Evolutionary conservation across 2,113 vertebrate genomes (phyloP).

Genomic region (Chlorodrepanis virens): DNA sequence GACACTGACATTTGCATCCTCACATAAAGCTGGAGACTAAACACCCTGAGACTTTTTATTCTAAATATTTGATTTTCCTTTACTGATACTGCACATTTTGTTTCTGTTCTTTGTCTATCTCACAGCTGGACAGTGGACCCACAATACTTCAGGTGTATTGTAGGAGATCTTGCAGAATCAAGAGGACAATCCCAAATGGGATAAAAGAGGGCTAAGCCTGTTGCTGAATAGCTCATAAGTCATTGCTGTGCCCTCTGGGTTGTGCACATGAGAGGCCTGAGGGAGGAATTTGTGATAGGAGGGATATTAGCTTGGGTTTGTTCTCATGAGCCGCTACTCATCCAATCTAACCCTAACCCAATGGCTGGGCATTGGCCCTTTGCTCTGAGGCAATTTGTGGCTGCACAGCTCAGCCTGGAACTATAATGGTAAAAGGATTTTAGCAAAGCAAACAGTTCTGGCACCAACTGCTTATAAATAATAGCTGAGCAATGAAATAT

Average conservation of each 20-base stretch:
- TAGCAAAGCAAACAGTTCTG: neutral
- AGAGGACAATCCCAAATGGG: neutral
- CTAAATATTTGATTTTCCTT: slow-evolving; percentile 47
- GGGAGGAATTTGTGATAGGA: neutral
- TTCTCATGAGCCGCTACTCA: neutral
- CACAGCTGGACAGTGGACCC: neutral
- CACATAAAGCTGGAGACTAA: neutral
- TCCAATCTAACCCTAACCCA: neutral
- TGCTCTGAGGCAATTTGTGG: neutral
- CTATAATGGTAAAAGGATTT: neutral
- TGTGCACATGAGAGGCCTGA: neutral
- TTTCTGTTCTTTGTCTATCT: slow-evolving; percentile 11
- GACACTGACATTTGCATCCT: neutral
- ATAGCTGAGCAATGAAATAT: neutral
- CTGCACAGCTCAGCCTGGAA: neutral
- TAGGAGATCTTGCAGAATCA: neutral
- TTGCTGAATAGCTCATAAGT: neutral
- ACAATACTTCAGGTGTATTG: neutral
- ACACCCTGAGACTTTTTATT: slow-evolving; percentile 36
- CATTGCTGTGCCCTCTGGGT: neutral
- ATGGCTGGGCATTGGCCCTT: neutral
- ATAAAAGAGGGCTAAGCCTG: neutral
- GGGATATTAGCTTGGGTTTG: neutral
- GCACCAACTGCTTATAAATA: slow-evolving; percentile 8
- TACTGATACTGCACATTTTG: neutral